Percentiles rank a stretch among this genome's conserved stretches.
These are phyloP conservation scores for Echinometra lucunter DNA, from an alignment of 53 echinoderm and acorn worm species.

Conservation along the genomic window DNA sequence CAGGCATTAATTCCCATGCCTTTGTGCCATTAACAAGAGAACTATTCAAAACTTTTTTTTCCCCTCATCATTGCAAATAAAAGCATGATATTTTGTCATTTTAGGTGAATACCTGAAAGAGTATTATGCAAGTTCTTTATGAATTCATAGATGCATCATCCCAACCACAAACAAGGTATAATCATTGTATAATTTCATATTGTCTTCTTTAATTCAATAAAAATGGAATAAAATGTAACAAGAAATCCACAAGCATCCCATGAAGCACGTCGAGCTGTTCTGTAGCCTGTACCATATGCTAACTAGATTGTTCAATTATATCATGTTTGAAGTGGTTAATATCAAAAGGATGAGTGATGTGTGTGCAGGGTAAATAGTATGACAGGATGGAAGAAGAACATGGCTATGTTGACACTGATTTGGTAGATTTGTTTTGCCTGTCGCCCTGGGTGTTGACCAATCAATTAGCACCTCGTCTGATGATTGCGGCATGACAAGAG, in stretches of 20 bases:
- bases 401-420: conserved; percentile 59
- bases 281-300: background rate
- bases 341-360: conserved; percentile 40
- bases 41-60: background rate
- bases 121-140: background rate
- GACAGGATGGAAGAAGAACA: conserved; percentile 32
- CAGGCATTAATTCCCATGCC: too few species aligned
- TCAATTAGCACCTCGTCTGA: conserved; percentile 66
- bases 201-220: too few species aligned
- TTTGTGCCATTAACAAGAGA: too few species aligned
- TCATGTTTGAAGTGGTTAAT: conserved; percentile 28
- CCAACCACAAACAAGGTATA: background rate
- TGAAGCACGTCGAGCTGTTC: background rate
- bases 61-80: background rate
- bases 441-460: conserved; percentile 54
- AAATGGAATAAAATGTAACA: background rate
- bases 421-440: conserved; percentile 60
- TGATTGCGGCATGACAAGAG: conserved; percentile 18
- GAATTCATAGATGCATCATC: background rate
- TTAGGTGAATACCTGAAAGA: background rate
- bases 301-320: conserved; percentile 24
- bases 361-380: conserved; percentile 23
- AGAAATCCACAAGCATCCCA: background rate
- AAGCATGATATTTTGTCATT: background rate
- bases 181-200: background rate